These are phyloP conservation scores for pig (Sus scrofa) DNA, from an alignment of 2,113 vertebrate species.

Conservation along the genomic window T2T-Sscrofa CM000814.6:39286501-39287000, in stretches of 20 bases:
- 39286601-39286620: neutral
- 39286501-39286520: no score
- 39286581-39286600: neutral
- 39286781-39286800: neutral
- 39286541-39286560: no score
- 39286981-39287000: no score
- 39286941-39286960: no score
- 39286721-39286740: neutral
- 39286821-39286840: accelerated
- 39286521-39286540: no score
- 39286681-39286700: neutral
- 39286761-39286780: neutral
- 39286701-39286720: neutral
- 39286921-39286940: no score
- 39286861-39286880: no score
- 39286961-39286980: no score
- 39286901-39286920: no score
- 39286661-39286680: neutral
- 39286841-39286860: neutral
- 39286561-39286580: no score
- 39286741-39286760: neutral
- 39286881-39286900: no score
- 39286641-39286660: neutral
- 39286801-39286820: neutral
- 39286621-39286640: neutral